A percentile compares a stretch with the other conserved stretches of the same genome.
phyloP scores from a whole-genome alignment of 2,113 vertebrate species.

The Odontophorus gujanensis region DNA sequence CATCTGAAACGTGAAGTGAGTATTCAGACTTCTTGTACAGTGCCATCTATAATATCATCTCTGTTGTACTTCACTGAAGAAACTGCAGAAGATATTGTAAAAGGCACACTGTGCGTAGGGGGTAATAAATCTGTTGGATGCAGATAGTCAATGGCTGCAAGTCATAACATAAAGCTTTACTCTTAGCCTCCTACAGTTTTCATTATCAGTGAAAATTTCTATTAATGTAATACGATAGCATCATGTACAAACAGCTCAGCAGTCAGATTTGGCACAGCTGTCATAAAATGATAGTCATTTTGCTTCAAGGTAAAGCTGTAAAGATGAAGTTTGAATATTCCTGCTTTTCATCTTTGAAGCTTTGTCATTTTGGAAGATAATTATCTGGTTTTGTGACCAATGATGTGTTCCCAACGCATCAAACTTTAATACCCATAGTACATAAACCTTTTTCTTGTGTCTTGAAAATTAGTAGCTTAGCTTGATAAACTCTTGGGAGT shows the following conservation, averaged over 20 bases:
- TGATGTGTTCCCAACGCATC: not conserved
- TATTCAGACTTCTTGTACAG: not conserved
- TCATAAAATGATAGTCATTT: constrained; percentile 67
- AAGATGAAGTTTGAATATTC: constrained; percentile 51
- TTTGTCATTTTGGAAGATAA: constrained; percentile 39
- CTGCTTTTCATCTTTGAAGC: constrained; percentile 51
- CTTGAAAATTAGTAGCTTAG: not conserved
- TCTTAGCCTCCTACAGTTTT: constrained; percentile 69
- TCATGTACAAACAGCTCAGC: constrained; percentile 57
- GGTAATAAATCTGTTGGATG: constrained; percentile 67
- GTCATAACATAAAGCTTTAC: constrained; percentile 69
- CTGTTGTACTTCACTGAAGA: constrained; percentile 40
- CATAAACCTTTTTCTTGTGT: not conserved
- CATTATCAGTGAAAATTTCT: constrained; percentile 74
- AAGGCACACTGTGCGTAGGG: constrained; percentile 45
- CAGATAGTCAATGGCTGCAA: constrained; percentile 64
- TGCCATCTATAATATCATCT: not conserved
- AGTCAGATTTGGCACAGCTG: constrained; percentile 55
- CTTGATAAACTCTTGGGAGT: not conserved
- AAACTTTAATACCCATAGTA: not conserved
- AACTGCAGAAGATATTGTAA: constrained; percentile 45
- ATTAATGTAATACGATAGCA: constrained; percentile 53
- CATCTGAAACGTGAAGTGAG: not conserved
- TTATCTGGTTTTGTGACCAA: constrained; percentile 37
- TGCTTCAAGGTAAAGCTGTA: constrained; percentile 59